These are phyloP conservation scores for Nephrocerus scutellatus DNA, from an alignment of 2,888 invertebrate genomes.

Conservation along the genomic window DNA sequence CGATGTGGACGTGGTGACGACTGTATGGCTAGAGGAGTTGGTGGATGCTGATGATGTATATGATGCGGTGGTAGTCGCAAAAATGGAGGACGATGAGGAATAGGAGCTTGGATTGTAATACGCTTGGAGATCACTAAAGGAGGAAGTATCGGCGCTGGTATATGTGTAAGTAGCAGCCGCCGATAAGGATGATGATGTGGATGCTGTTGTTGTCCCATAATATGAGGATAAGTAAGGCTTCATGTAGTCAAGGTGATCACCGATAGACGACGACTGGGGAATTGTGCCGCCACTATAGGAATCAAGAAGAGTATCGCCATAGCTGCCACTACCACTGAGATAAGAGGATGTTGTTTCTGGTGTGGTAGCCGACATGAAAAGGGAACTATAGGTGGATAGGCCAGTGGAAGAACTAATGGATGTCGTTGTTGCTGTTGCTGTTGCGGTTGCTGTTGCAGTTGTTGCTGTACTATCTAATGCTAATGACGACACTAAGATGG, in stretches of 20 bases:
- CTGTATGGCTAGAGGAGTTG: too few relatives aligned
- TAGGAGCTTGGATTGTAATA: conserved; percentile 3
- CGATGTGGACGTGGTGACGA: not conserved
- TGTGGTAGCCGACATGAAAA: not conserved
- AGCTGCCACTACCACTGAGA: too few relatives aligned
- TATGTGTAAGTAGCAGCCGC: not conserved
- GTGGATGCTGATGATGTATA: conserved; percentile 4
- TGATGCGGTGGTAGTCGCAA: too few relatives aligned
- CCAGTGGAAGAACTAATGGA: too few relatives aligned
- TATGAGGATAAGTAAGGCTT: too few relatives aligned
- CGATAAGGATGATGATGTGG: not conserved
- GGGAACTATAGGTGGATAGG: not conserved
- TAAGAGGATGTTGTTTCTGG: too few relatives aligned
- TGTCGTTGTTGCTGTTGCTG: conserved; percentile 2
- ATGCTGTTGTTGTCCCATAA: not conserved
- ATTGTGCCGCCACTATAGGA: too few relatives aligned
- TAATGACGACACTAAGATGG: not conserved
- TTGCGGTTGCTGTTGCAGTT: conserved; percentile 12
- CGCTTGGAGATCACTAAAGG: not conserved
- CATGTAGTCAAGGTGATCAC: too few relatives aligned
- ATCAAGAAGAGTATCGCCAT: too few relatives aligned
- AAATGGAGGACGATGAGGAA: conserved; percentile 17
- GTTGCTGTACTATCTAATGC: conserved; percentile 2
- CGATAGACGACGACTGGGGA: too few relatives aligned
- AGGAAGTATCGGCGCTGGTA: not conserved